Conservation (phyloP, 2,797 vertebrate species). For the Rousettus madagascariensis region DNA sequence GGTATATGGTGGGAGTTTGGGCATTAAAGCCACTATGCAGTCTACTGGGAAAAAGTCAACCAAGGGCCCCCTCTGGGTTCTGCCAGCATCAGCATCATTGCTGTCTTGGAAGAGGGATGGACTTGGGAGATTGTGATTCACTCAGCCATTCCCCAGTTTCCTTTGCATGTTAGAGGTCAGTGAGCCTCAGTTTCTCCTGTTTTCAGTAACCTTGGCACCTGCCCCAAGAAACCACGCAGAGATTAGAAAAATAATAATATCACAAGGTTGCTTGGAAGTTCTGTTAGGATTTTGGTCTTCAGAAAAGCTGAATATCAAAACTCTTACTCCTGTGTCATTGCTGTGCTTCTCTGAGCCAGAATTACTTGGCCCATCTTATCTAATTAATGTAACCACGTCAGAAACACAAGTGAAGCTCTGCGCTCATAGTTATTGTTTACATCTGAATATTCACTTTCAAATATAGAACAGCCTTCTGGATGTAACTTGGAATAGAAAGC, state of each 20-base stretch:
- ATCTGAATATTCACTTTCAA: background rate
- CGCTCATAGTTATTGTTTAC: background rate
- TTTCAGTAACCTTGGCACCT: background rate
- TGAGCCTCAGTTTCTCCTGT: background rate
- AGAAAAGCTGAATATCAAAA: background rate
- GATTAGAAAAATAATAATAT: background rate
- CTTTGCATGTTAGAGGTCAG: background rate
- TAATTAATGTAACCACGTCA: background rate
- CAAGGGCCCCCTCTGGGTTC: background rate
- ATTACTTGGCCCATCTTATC: background rate
- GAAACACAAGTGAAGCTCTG: background rate
- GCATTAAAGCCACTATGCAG: background rate
- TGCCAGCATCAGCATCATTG: too few relatives aligned
- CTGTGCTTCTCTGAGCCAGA: background rate
- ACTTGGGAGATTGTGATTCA: background rate
- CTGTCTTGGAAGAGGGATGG: background rate
- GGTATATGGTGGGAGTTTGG: background rate
- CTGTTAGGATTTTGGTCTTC: background rate
- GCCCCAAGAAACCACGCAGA: background rate
- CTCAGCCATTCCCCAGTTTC: background rate
- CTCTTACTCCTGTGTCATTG: background rate
- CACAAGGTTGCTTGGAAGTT: background rate
- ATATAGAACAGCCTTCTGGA: slow-evolving; percentile 12
- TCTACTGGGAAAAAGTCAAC: background rate
- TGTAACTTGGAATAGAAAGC: background rate